These are phyloP conservation scores for Seriola aureovittata DNA, from an alignment of 2,113 vertebrate species.

Conservation along the genomic window DNA sequence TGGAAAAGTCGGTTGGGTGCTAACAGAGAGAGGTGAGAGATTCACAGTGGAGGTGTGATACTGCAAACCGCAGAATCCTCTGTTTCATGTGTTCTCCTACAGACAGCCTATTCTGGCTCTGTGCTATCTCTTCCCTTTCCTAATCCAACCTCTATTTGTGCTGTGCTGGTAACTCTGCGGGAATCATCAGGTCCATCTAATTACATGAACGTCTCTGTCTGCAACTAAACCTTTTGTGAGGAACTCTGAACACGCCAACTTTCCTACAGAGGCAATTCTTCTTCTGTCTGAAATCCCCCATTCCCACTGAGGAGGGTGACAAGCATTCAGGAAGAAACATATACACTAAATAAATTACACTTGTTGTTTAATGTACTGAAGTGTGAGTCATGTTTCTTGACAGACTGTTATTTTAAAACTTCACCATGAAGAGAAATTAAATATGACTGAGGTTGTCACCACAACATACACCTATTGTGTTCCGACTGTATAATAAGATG, in stretches of 20 bases:
- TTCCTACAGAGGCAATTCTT: background rate
- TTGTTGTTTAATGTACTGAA: background rate
- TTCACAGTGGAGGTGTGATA: slow-evolving; percentile 69
- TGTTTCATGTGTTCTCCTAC: background rate
- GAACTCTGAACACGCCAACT: background rate
- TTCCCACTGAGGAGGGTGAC: background rate
- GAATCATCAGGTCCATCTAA: background rate
- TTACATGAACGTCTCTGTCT: background rate
- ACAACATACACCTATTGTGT: slow-evolving; percentile 16
- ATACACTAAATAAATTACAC: background rate
- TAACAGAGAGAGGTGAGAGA: slow-evolving; percentile 69
- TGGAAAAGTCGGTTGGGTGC: slow-evolving; percentile 34
- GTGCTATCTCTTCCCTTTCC: background rate
- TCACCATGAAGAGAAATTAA: background rate
- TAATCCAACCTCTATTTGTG: background rate
- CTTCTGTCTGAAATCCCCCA: background rate
- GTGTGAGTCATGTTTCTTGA: background rate
- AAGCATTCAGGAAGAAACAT: background rate
- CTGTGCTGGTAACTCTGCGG: background rate
- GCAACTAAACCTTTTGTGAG: background rate
- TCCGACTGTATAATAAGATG: background rate
- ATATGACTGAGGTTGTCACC: slow-evolving; percentile 2
- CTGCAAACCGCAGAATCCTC: slow-evolving; percentile 15
- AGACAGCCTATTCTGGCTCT: background rate
- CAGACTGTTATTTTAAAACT: slow-evolving; percentile 23